These are phyloP conservation scores for Chaetops frenatus DNA, from an alignment of 2,113 vertebrate genomes.

Conservation along the genomic window DNA sequence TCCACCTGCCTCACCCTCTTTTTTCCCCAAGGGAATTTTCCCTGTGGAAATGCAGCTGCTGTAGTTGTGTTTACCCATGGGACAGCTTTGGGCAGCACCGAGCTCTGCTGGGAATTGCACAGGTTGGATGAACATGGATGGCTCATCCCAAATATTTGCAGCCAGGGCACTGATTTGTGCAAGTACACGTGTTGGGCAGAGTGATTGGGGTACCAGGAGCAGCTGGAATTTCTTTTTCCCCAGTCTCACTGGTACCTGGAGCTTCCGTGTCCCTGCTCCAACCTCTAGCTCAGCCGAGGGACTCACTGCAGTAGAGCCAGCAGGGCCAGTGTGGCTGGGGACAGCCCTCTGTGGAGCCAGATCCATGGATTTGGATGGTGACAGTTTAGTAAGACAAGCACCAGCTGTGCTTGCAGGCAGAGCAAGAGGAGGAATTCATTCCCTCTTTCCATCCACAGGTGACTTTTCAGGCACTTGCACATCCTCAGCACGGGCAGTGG, in stretches of 20 bases:
- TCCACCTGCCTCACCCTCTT: background rate
- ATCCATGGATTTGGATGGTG: background rate
- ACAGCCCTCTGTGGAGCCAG: background rate
- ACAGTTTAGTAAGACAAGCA: background rate
- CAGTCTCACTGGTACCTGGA: background rate
- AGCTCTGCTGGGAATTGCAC: background rate
- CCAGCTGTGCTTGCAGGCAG: background rate
- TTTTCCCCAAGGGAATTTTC: background rate
- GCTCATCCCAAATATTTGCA: background rate
- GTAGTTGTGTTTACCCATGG: background rate
- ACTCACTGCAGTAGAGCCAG: background rate
- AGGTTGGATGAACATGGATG: background rate
- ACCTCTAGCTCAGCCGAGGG: background rate
- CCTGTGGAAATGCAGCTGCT: background rate
- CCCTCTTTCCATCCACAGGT: background rate
- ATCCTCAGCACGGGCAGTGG: accelerated
- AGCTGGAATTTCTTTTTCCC: background rate
- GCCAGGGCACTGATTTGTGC: background rate
- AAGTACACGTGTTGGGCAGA: accelerated
- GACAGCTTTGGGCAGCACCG: background rate
- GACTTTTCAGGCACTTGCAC: background rate
- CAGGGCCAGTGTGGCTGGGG: accelerated
- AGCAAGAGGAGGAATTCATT: background rate
- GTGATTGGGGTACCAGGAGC: background rate
- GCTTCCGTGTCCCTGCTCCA: background rate